A percentile compares a stretch with the other conserved stretches of the same genome.
phyloP scores from a whole-genome alignment of 2,113 vertebrate species.

The Calidris pugnax region DNA sequence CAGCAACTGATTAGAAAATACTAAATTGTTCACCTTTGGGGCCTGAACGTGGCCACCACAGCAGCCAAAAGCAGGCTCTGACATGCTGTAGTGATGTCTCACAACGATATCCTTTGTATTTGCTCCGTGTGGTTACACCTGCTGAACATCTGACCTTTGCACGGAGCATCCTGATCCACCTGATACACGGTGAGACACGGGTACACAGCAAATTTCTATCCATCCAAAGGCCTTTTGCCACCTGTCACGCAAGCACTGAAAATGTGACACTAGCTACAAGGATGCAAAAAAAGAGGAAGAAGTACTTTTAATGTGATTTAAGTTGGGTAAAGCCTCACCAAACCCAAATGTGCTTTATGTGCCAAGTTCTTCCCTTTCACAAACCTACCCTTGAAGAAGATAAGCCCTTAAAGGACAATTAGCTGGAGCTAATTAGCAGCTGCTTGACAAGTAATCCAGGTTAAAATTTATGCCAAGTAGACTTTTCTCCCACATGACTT shows the following conservation, averaged over 20 bases:
- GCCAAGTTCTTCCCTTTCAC: neutral
- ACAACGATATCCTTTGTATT: neutral
- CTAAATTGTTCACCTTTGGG: neutral
- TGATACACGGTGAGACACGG: rapidly evolving
- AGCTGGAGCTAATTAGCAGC: slow-evolving; percentile 48
- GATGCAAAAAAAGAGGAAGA: neutral
- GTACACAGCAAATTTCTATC: neutral
- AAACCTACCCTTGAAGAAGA: neutral
- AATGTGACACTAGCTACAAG: neutral
- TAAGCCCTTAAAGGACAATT: slow-evolving; percentile 33
- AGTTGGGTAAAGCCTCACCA: neutral
- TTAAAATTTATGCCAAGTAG: neutral
- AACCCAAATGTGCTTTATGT: neutral
- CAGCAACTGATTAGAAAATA: neutral
- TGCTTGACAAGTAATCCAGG: slow-evolving; percentile 17
- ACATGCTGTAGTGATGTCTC: rapidly evolving
- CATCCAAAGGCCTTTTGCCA: neutral
- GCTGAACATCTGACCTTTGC: neutral
- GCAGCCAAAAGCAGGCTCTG: neutral
- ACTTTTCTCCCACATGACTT: neutral
- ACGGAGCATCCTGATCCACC: neutral
- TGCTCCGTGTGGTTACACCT: neutral
- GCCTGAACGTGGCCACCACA: neutral
- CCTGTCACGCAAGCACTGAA: neutral
- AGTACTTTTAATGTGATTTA: neutral